These are phyloP conservation scores for Nymphalis polychloros DNA, from an alignment of 2,888 invertebrate species.

Conservation along the genomic window DNA sequence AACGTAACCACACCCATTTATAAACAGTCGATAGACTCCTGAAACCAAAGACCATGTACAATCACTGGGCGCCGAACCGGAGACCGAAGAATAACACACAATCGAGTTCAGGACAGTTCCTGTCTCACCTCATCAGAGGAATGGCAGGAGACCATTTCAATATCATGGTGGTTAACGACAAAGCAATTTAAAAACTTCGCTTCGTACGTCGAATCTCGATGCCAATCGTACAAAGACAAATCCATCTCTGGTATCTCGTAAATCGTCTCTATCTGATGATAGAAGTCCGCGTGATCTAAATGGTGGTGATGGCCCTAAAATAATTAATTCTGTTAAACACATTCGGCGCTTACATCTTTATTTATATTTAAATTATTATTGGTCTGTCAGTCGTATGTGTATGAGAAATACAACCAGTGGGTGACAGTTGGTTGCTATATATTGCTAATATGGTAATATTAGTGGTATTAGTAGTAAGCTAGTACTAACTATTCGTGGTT, in stretches of 20 bases:
- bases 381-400: too few relatives aligned
- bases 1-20: background rate
- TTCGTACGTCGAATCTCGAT: conserved; percentile 56
- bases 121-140: conserved; percentile 47
- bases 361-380: too few relatives aligned
- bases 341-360: background rate
- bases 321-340: conserved; percentile 15
- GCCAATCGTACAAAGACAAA: conserved; percentile 51
- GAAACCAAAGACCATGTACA: conserved; percentile 10
- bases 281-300: conserved; percentile 49
- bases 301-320: conserved; percentile 43
- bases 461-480: too few relatives aligned
- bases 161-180: conserved; percentile 50
- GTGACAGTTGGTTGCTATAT: too few relatives aligned
- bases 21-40: background rate
- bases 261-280: conserved; percentile 73
- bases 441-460: too few relatives aligned
- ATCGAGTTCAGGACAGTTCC: background rate
- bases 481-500: too few relatives aligned
- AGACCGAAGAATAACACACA: conserved; percentile 14
- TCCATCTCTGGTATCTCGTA: conserved; percentile 63
- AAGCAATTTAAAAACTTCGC: conserved; percentile 59
- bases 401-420: too few relatives aligned
- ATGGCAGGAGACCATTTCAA: conserved; percentile 48
- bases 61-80: background rate